These are phyloP conservation scores for Mus caroli DNA, from an alignment of 2,797 vertebrate genomes.

Conservation along the genomic window DNA sequence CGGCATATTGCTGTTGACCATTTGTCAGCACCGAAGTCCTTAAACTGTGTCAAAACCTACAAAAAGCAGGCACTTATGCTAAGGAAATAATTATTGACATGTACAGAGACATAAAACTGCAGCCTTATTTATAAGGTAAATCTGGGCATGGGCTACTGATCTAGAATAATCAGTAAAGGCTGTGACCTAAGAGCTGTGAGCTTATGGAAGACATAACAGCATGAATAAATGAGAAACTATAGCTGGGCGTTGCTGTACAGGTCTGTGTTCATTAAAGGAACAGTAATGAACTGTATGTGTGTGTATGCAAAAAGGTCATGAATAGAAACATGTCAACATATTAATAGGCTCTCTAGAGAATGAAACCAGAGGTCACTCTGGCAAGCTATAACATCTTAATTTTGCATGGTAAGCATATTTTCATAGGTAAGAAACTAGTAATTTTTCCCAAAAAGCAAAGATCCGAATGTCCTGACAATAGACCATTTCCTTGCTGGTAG, in stretches of 20 bases:
- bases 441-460: slow-evolving; percentile 21
- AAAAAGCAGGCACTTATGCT: neutral
- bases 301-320: neutral
- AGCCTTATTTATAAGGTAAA: neutral
- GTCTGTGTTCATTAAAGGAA: slow-evolving; percentile 25
- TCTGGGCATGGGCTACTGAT: neutral
- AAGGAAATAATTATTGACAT: slow-evolving; percentile 26
- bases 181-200: slow-evolving; percentile 3
- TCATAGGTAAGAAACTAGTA: slow-evolving; percentile 35
- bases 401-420: slow-evolving; percentile 49
- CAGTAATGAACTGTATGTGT: neutral
- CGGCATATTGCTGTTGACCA: neutral
- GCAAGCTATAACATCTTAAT: neutral
- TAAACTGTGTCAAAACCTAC: slow-evolving; percentile 27
- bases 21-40: slow-evolving; percentile 24
- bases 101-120: slow-evolving; percentile 38
- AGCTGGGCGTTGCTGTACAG: neutral
- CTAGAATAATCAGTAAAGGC: neutral
- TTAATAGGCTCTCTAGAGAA: neutral
- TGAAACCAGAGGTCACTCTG: neutral
- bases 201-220: neutral
- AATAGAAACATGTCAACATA: slow-evolving; percentile 1
- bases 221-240: neutral
- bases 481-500: neutral
- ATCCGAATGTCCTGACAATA: neutral